These are phyloP conservation scores for Pungitius pungitius DNA, from an alignment of 2,113 vertebrate genomes.

Conservation along the genomic window DNA sequence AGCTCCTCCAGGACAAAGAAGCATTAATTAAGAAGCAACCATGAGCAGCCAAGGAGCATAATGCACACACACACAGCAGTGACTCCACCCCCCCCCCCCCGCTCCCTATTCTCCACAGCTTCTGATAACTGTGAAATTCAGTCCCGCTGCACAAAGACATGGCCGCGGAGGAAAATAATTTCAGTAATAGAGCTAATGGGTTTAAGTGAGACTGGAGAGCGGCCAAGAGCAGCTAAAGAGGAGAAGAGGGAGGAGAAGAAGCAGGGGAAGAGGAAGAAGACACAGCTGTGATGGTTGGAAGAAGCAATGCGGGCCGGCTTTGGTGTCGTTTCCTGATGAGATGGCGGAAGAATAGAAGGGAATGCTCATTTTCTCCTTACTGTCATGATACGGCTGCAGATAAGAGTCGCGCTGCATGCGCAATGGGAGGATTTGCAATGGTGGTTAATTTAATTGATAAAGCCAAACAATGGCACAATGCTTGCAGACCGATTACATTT, in stretches of 20 bases:
- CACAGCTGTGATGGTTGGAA: slow-evolving; percentile 57
- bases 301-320: slow-evolving; percentile 58
- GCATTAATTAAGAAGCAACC: slow-evolving; percentile 83
- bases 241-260: slow-evolving; percentile 50
- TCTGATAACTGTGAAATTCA: slow-evolving; percentile 89
- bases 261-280: slow-evolving; percentile 51
- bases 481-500: slow-evolving; percentile 70
- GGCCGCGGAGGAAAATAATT: slow-evolving; percentile 84
- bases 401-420: slow-evolving; percentile 66
- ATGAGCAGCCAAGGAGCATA: slow-evolving; percentile 79
- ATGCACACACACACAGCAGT: slow-evolving; percentile 56
- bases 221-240: slow-evolving; percentile 82
- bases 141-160: slow-evolving; percentile 81
- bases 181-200: slow-evolving; percentile 87
- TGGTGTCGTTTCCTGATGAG: slow-evolving; percentile 71
- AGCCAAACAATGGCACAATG: slow-evolving; percentile 75
- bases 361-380: slow-evolving; percentile 66
- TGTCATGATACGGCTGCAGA: slow-evolving; percentile 76
- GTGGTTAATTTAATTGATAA: slow-evolving; percentile 82
- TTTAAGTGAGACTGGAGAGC: slow-evolving; percentile 86
- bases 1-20: slow-evolving; percentile 77
- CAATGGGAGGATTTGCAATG: slow-evolving; percentile 80
- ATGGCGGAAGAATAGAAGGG: slow-evolving; percentile 58
- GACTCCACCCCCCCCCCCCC: slow-evolving; percentile 56
- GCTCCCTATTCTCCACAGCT: slow-evolving; percentile 71